These are phyloP conservation scores for Caenorhabditis brenneri DNA, from an alignment of 1,140 invertebrate genomes.

Conservation along the genomic window DNA sequence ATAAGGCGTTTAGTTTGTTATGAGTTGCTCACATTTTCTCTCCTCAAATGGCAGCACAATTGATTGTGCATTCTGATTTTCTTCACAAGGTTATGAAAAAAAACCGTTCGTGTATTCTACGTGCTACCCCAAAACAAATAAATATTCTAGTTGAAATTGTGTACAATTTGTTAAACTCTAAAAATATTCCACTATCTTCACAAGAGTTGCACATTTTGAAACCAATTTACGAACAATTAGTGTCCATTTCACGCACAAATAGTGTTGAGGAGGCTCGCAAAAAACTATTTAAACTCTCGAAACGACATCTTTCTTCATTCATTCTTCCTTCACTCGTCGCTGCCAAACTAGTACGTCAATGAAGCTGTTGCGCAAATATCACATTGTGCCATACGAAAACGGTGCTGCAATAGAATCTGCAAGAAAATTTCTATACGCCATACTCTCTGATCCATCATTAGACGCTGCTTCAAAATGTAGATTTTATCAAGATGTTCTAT, in stretches of 20 bases:
- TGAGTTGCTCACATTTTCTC: background rate
- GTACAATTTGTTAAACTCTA: too few species aligned
- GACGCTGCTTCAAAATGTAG: background rate
- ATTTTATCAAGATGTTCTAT: background rate
- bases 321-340: background rate
- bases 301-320: too few species aligned
- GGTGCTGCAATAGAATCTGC: background rate
- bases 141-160: conserved; percentile 1
- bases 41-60: background rate
- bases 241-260: background rate
- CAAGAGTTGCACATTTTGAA: background rate
- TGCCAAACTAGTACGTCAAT: background rate
- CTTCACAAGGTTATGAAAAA: background rate
- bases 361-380: background rate
- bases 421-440: background rate
- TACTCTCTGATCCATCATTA: background rate
- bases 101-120: background rate
- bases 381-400: background rate
- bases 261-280: background rate
- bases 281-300: background rate
- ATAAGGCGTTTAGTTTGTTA: background rate
- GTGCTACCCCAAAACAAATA: background rate
- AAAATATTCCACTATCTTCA: background rate
- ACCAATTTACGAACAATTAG: background rate
- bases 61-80: background rate